Evolutionary conservation across 2,888 invertebrate species (phyloP).

Genomic region (Tridacna crocea): DNA sequence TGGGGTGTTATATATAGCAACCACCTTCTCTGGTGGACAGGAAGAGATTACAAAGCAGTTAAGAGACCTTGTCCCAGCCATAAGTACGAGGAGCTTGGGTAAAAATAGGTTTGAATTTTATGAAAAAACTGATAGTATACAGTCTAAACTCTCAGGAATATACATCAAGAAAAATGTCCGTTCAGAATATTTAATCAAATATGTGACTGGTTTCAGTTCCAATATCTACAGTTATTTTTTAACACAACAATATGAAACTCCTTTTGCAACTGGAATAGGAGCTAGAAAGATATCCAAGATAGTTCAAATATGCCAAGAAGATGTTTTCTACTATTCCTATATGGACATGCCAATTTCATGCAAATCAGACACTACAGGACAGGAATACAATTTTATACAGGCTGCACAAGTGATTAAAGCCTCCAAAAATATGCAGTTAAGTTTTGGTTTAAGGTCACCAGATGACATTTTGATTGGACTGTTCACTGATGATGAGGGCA

Average conservation of each 20-base stretch:
- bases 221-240: slow-evolving; percentile 85
- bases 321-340: slow-evolving; percentile 98
- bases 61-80: slow-evolving; percentile 92
- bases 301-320: slow-evolving; percentile 97
- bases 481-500: slow-evolving; percentile 90
- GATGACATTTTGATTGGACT: slow-evolving; percentile 85
- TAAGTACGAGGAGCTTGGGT: slow-evolving; percentile 88
- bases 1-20: slow-evolving; percentile 95
- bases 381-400: slow-evolving; percentile 93
- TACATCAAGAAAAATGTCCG: slow-evolving; percentile 70
- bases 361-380: slow-evolving; percentile 84
- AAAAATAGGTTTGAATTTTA: slow-evolving; percentile 65
- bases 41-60: slow-evolving; percentile 66
- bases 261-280: slow-evolving; percentile 27
- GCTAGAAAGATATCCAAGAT: slow-evolving; percentile 90
- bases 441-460: slow-evolving; percentile 64
- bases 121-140: slow-evolving; percentile 64
- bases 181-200: slow-evolving; percentile 71
- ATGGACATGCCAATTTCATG: slow-evolving; percentile 99
- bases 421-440: slow-evolving; percentile 94
- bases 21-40: slow-evolving; percentile 86
- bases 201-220: slow-evolving; percentile 79
- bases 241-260: slow-evolving; percentile 89
- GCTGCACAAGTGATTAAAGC: slow-evolving; percentile 97
- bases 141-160: slow-evolving; percentile 66